Evolutionary conservation across 1,140 invertebrate genomes (phyloP).

Genomic region (Drosophila auraria): DNA sequence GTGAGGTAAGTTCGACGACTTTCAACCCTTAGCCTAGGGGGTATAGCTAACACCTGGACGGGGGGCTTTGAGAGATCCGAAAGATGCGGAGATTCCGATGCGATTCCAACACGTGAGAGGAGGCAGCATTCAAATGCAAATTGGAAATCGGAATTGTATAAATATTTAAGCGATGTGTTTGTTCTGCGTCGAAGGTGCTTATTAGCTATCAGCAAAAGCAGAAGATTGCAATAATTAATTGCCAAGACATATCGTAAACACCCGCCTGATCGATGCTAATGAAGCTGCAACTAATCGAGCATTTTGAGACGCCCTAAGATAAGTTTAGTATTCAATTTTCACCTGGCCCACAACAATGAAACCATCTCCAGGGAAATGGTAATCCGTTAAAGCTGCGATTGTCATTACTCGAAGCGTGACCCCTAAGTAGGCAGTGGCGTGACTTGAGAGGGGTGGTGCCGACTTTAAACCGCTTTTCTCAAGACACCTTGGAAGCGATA

Average conservation of each 20-base stretch:
- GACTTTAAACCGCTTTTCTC: background rate
- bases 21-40: constrained; percentile 43
- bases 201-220: constrained; percentile 48
- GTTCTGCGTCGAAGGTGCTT: constrained; percentile 43
- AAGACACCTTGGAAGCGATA: background rate
- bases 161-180: constrained; percentile 55
- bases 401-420: constrained; percentile 21
- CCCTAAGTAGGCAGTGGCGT: constrained; percentile 1
- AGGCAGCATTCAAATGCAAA: constrained; percentile 69
- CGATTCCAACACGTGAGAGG: constrained; percentile 50
- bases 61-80: constrained; percentile 28
- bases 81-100: constrained; percentile 26
- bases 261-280: constrained; percentile 37
- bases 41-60: background rate
- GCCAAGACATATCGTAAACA: constrained; percentile 39
- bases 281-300: constrained; percentile 23
- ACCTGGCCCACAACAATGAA: constrained; percentile 26
- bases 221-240: constrained; percentile 66
- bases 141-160: constrained; percentile 54
- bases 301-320: constrained; percentile 16
- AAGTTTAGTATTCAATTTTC: constrained; percentile 26
- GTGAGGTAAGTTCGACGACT: constrained; percentile 65
- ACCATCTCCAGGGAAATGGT: constrained; percentile 18
- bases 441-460: background rate
- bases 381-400: constrained; percentile 26